phyloP scores from a whole-genome alignment of 2,888 invertebrate species.

The Cryptus viduatorius region DNA sequence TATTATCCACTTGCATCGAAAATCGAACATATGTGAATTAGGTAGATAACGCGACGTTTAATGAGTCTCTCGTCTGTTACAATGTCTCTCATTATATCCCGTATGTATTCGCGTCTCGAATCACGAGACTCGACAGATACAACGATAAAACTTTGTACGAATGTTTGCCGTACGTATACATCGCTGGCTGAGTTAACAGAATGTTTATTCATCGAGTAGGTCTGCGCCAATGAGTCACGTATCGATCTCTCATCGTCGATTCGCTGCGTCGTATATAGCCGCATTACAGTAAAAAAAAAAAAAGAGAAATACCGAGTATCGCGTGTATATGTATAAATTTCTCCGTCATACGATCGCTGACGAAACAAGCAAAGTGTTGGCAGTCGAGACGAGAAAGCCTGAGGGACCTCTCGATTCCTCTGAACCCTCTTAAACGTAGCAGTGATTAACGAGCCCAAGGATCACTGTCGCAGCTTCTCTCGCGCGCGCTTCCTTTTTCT shows the following conservation, averaged over 20 bases:
- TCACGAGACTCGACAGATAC: constrained; percentile 56
- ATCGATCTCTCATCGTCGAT: constrained; percentile 59
- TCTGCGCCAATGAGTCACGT: constrained; percentile 46
- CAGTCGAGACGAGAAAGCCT: constrained; percentile 54
- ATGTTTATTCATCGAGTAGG: constrained; percentile 64
- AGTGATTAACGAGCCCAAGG: constrained; percentile 68
- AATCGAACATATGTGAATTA: not conserved
- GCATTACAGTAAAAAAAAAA: constrained; percentile 12
- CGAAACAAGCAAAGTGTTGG: constrained; percentile 63
- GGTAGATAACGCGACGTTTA: not conserved
- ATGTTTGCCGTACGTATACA: constrained; percentile 46
- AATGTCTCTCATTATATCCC: constrained; percentile 6
- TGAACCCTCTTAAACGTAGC: constrained; percentile 54
- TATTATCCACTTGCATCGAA: too few species aligned
- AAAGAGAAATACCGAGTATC: not conserved
- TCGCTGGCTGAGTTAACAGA: constrained; percentile 29
- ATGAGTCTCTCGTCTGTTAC: not conserved
- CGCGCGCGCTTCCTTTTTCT: constrained; percentile 63
- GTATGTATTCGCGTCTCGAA: constrained; percentile 34
- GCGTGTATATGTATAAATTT: constrained; percentile 20
- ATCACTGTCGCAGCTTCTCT: constrained; percentile 59
- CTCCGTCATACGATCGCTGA: constrained; percentile 24
- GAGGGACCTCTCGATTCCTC: constrained; percentile 55
- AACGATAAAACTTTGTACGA: constrained; percentile 58
- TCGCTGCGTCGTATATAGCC: constrained; percentile 37